phyloP scores from a whole-genome alignment of 2,797 vertebrate genomes.

The Acipenser transmontanus region DNA sequence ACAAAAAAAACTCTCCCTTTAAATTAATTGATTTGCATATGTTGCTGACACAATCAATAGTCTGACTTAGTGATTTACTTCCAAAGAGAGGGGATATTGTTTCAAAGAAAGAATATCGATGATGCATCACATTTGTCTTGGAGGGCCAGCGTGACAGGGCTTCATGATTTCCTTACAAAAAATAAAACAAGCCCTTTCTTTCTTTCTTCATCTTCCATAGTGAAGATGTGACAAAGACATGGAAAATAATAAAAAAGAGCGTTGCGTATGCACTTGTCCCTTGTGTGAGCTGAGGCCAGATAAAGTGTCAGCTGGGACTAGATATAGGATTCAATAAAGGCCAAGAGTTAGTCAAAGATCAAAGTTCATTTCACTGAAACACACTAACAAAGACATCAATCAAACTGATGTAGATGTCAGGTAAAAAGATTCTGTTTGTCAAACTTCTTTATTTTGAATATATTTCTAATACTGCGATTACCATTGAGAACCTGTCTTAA shows the following conservation, averaged over 20 bases:
- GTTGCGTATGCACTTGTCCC: no score
- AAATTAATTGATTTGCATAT: neutral
- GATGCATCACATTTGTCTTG: neutral
- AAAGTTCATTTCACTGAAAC: neutral
- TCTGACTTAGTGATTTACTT: slow-evolving; percentile 34
- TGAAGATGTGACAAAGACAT: neutral
- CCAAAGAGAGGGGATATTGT: slow-evolving; percentile 60
- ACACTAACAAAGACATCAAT: neutral
- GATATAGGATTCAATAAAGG: neutral
- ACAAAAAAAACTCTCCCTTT: no score
- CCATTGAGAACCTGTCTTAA: no score
- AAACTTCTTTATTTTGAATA: neutral
- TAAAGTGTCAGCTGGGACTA: slow-evolving; percentile 1
- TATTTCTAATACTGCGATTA: no score
- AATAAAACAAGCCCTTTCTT: neutral
- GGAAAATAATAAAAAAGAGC: neutral
- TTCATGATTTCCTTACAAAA: no score
- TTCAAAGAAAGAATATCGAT: slow-evolving; percentile 33
- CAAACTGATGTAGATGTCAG: neutral
- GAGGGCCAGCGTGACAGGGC: no score
- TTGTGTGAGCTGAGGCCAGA: neutral
- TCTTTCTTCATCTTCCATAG: no score
- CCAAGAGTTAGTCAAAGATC: neutral
- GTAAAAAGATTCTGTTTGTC: neutral
- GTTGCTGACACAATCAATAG: neutral